Conservation (phyloP, 2,113 vertebrate species). For the Ptychochromis oligacanthus region DNA sequence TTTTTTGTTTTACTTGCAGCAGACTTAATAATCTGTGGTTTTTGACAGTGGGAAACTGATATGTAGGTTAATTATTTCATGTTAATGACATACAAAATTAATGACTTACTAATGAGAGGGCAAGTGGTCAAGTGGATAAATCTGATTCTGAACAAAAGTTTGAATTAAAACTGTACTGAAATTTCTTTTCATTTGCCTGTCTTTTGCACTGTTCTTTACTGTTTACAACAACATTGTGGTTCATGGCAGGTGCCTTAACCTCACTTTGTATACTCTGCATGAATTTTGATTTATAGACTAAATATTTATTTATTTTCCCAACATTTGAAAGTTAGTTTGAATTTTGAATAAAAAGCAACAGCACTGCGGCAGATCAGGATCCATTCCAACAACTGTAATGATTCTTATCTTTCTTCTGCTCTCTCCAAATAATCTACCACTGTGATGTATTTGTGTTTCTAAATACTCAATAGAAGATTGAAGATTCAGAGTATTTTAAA, state of each 20-base stretch:
- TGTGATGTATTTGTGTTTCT: background rate
- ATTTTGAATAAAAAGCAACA: background rate
- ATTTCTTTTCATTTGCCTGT: too few relatives aligned
- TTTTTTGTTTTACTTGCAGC: background rate
- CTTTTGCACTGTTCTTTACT: too few relatives aligned
- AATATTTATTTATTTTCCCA: background rate
- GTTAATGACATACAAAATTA: background rate
- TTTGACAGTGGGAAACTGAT: background rate
- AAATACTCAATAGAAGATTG: background rate
- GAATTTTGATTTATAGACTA: background rate
- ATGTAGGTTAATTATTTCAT: background rate
- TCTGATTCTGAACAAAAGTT: background rate
- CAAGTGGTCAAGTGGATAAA: background rate
- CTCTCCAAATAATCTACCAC: background rate
- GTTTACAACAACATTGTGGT: too few relatives aligned
- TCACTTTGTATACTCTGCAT: too few relatives aligned
- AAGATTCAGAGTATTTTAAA: background rate
- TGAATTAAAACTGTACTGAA: background rate
- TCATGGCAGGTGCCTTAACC: too few relatives aligned
- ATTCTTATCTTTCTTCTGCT: too few relatives aligned
- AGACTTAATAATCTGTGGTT: background rate
- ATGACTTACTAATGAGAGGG: background rate
- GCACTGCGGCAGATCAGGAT: background rate
- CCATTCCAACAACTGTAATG: background rate
- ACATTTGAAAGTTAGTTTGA: background rate